Percentiles rank a stretch among this genome's conserved stretches.
phyloP scores from a whole-genome alignment of 2,888 invertebrate species.

The Netelia virgata region DNA sequence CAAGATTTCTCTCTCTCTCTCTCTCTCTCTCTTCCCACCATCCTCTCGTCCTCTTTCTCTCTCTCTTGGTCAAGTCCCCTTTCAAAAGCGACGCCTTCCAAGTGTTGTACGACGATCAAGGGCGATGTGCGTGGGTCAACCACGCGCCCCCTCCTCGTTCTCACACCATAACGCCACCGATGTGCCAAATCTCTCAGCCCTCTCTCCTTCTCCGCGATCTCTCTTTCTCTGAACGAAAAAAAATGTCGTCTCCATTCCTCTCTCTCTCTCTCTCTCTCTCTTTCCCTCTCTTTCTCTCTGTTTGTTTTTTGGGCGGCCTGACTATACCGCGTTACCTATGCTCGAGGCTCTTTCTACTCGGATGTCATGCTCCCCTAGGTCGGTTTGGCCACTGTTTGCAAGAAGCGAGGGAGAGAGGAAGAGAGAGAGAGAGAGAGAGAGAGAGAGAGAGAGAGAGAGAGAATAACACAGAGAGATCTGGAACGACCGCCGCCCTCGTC shows the following conservation, averaged over 20 bases:
- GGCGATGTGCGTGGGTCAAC: slow-evolving; percentile 33
- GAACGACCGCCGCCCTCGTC: slow-evolving; percentile 29
- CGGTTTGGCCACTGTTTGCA: slow-evolving; percentile 3
- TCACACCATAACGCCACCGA: slow-evolving; percentile 39
- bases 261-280: slow-evolving; percentile 4
- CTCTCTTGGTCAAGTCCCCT: slow-evolving; percentile 22
- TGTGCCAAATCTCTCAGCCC: slow-evolving; percentile 52
- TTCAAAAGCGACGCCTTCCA: slow-evolving; percentile 79
- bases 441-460: not conserved
- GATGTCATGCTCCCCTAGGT: slow-evolving; percentile 45
- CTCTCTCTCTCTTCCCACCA: slow-evolving; percentile 15
- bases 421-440: slow-evolving; percentile 6
- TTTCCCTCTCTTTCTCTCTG: not conserved
- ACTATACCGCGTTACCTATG: slow-evolving; percentile 24
- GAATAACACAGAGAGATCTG: not conserved
- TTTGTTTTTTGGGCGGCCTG: slow-evolving; percentile 6
- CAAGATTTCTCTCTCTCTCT: slow-evolving; percentile 40
- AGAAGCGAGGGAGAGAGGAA: not conserved
- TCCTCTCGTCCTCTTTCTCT: slow-evolving; percentile 37
- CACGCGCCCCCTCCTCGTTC: slow-evolving; percentile 26
- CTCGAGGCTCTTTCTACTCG: slow-evolving; percentile 50
- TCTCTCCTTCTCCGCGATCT: slow-evolving; percentile 14
- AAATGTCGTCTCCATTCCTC: too few relatives aligned
- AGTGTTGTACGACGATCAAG: slow-evolving; percentile 76
- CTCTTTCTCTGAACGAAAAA: not conserved